Conservation (phyloP, 1,140 invertebrate species). For the Drosophila aff. region DNA sequence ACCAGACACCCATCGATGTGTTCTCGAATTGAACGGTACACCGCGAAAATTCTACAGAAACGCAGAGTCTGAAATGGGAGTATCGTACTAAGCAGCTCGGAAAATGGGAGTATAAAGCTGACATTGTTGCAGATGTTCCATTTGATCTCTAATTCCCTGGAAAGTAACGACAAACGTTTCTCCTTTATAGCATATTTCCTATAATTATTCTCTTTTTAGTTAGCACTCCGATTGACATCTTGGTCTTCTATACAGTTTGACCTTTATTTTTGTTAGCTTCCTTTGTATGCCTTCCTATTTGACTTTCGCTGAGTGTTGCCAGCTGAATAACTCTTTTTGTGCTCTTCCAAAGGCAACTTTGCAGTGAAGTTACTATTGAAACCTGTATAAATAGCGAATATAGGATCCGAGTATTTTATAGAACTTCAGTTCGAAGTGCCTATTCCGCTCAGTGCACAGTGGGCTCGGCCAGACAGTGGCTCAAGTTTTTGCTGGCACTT, state of each 20-base stretch:
- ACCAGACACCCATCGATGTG: constrained; percentile 64
- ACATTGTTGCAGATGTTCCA: no score
- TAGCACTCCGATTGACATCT: no score
- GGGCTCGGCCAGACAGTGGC: constrained; percentile 31
- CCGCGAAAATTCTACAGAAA: background rate
- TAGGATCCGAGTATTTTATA: background rate
- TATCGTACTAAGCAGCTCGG: background rate
- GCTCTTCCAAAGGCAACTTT: no score
- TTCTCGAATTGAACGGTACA: constrained; percentile 20
- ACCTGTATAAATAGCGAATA: background rate
- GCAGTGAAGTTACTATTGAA: background rate
- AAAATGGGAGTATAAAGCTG: no score
- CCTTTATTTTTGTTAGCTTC: background rate
- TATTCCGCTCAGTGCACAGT: constrained; percentile 14
- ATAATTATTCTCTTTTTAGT: no score
- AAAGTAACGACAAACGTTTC: no score
- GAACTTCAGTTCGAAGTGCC: background rate
- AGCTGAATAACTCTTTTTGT: no score
- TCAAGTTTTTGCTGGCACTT: constrained; percentile 52
- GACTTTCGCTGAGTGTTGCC: no score
- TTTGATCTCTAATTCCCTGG: no score
- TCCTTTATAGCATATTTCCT: no score
- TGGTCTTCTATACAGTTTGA: no score
- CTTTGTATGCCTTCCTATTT: no score
- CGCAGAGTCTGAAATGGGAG: background rate